These are phyloP conservation scores for Octodonta nipae DNA, from an alignment of 2,888 invertebrate species.

Conservation along the genomic window DNA sequence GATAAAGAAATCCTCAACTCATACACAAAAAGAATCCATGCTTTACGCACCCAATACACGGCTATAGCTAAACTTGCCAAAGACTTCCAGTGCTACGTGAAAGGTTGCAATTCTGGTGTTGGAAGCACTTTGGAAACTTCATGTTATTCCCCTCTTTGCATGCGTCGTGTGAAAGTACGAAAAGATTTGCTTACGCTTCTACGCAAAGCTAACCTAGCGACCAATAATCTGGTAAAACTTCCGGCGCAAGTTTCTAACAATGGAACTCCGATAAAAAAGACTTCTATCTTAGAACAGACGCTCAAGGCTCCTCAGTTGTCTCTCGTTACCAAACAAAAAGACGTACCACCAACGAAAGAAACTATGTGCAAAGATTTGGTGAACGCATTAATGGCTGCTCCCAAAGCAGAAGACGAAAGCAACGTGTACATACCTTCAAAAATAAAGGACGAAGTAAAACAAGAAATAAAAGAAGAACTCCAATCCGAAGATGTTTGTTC, in stretches of 20 bases:
- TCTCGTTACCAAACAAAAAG: constrained; percentile 16
- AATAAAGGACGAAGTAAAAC: constrained; percentile 16
- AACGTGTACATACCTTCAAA: constrained; percentile 27
- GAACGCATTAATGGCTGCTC: constrained; percentile 47
- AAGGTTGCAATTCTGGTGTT: constrained; percentile 48
- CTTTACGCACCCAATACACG: constrained; percentile 55
- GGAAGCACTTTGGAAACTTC: constrained; percentile 39
- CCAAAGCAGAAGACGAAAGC: constrained; percentile 40
- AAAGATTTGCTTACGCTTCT: constrained; percentile 50
- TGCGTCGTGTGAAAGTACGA: constrained; percentile 57
- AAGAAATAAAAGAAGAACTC: constrained; percentile 19
- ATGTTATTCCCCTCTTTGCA: constrained; percentile 73
- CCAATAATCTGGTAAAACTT: constrained; percentile 38
- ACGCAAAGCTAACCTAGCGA: constrained; percentile 48
- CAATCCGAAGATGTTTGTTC: constrained; percentile 25
- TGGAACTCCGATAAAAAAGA: constrained; percentile 38
- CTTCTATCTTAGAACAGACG: constrained; percentile 57
- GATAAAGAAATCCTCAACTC: constrained; percentile 45
- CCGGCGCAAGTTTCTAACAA: constrained; percentile 16
- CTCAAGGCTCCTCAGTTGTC: constrained; percentile 43
- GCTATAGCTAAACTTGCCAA: constrained; percentile 56
- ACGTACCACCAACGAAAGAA: constrained; percentile 32
- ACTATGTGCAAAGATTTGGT: constrained; percentile 48
- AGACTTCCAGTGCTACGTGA: constrained; percentile 59
- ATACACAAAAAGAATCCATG: constrained; percentile 54